Evolutionary conservation across 2,888 invertebrate species (phyloP).

Genomic region (Cryptocephalus primarius): DNA sequence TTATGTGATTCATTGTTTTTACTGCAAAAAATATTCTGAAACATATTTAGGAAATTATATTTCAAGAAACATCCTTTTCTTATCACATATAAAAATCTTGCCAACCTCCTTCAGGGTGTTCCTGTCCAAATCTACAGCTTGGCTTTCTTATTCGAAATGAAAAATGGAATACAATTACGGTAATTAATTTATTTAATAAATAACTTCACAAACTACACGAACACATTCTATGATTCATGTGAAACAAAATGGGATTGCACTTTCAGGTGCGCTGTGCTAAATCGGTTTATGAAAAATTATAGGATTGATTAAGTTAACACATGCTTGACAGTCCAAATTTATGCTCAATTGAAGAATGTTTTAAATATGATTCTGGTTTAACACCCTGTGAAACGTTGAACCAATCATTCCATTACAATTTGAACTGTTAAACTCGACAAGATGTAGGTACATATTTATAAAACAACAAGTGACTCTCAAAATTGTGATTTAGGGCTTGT

Average conservation of each 20-base stretch:
- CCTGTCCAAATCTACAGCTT: background rate
- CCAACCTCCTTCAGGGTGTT: too few species aligned
- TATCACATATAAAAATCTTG: too few species aligned
- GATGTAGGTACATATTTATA: too few species aligned
- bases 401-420: too few species aligned
- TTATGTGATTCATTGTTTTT: too few species aligned
- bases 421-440: too few species aligned
- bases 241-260: constrained; percentile 11
- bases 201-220: constrained; percentile 16
- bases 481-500: too few species aligned
- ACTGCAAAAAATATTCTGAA: too few species aligned
- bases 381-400: too few species aligned
- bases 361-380: too few species aligned
- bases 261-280: constrained; percentile 11
- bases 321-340: constrained; percentile 6
- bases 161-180: constrained; percentile 1
- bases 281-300: constrained; percentile 1
- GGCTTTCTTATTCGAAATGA: background rate
- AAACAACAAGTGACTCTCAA: too few species aligned
- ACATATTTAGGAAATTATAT: background rate
- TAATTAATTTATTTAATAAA: constrained; percentile 15
- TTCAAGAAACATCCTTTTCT: background rate
- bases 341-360: too few species aligned
- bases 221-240: constrained; percentile 12
- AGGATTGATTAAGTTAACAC: constrained; percentile 4